phyloP scores from a whole-genome alignment of 2,888 invertebrate species.

The Scaptodrosophila latifasciaeformis region DNA sequence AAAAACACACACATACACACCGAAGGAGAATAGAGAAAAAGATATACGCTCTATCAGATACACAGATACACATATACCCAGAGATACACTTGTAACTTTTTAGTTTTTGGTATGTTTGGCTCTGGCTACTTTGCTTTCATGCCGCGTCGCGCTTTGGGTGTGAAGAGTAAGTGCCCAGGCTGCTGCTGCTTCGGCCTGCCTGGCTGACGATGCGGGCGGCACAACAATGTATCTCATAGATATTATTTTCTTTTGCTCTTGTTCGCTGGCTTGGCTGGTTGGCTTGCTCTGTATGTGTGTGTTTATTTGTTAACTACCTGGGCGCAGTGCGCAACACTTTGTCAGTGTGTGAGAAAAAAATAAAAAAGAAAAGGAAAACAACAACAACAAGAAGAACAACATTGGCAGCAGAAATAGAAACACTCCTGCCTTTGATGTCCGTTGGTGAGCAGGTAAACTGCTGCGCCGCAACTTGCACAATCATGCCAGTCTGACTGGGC shows the following conservation, averaged over 20 bases:
- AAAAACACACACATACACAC: constrained; percentile 13
- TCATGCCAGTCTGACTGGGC: constrained; percentile 2
- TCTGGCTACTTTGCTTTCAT: background rate
- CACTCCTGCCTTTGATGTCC: constrained; percentile 3
- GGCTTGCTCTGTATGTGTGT: constrained; percentile 7
- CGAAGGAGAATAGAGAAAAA: too few species aligned
- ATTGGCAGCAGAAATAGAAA: background rate
- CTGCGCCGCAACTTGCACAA: constrained; percentile 11
- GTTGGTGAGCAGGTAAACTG: constrained; percentile 4
- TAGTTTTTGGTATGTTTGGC: background rate
- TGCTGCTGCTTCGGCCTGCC: background rate
- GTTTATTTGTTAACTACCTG: constrained; percentile 60
- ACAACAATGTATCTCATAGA: constrained; percentile 43
- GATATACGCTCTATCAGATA: too few species aligned
- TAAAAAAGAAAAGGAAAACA: background rate
- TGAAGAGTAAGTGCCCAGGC: too few species aligned
- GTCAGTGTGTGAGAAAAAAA: constrained; percentile 52
- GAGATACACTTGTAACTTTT: constrained; percentile 31
- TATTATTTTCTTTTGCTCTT: constrained; percentile 27
- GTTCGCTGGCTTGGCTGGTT: background rate
- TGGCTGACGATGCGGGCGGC: constrained; percentile 45
- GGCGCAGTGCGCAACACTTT: background rate
- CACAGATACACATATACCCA: constrained; percentile 1
- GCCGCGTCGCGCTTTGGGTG: constrained; percentile 2
- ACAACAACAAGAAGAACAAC: background rate